Evolutionary conservation across 2,797 vertebrate genomes (phyloP).

Genomic region (Hoplostethus atlanticus): DNA sequence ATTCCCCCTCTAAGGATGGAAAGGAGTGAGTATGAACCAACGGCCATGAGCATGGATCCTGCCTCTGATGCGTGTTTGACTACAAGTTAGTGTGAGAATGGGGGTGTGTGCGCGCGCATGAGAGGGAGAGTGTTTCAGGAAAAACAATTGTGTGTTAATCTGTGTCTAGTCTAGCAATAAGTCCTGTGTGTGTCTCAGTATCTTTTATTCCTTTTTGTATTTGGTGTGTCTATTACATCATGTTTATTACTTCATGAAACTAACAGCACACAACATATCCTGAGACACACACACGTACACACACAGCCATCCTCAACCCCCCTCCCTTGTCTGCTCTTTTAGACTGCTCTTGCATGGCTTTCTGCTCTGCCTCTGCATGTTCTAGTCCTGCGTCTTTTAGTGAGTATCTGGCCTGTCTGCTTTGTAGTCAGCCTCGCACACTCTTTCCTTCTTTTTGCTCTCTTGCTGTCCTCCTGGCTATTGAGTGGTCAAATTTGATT

Average conservation of each 20-base stretch:
- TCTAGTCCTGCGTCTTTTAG: slow-evolving; percentile 49
- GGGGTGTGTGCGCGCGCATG: slow-evolving; percentile 65
- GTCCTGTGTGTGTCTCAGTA: slow-evolving; percentile 79
- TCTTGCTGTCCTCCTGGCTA: slow-evolving; percentile 17
- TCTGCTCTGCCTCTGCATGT: slow-evolving; percentile 66
- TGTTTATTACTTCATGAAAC: slow-evolving; percentile 55
- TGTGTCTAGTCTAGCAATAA: slow-evolving; percentile 33
- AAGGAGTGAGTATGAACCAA: slow-evolving; percentile 96
- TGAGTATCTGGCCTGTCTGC: slow-evolving; percentile 34
- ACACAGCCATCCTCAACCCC: slow-evolving; percentile 57
- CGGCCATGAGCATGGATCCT: slow-evolving; percentile 66
- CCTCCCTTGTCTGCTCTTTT: slow-evolving; percentile 49
- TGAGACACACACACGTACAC: slow-evolving; percentile 81
- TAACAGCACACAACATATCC: slow-evolving; percentile 69
- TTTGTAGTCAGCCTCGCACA: slow-evolving; percentile 34
- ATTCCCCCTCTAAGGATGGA: slow-evolving; percentile 96
- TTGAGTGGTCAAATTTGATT: slow-evolving; percentile 5
- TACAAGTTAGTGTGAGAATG: slow-evolving; percentile 54
- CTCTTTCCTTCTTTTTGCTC: slow-evolving; percentile 23
- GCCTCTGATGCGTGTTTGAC: slow-evolving; percentile 37
- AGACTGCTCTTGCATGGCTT: slow-evolving; percentile 65
- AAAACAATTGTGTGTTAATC: slow-evolving; percentile 39
- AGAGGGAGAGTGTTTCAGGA: slow-evolving; percentile 46
- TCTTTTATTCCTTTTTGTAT: slow-evolving; percentile 43
- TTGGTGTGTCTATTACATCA: slow-evolving; percentile 48